Evolutionary conservation across 2,888 invertebrate genomes (phyloP), one percentile per base, ranked within the genome.

Genomic region (Yponomeuta malinellus): DNA sequence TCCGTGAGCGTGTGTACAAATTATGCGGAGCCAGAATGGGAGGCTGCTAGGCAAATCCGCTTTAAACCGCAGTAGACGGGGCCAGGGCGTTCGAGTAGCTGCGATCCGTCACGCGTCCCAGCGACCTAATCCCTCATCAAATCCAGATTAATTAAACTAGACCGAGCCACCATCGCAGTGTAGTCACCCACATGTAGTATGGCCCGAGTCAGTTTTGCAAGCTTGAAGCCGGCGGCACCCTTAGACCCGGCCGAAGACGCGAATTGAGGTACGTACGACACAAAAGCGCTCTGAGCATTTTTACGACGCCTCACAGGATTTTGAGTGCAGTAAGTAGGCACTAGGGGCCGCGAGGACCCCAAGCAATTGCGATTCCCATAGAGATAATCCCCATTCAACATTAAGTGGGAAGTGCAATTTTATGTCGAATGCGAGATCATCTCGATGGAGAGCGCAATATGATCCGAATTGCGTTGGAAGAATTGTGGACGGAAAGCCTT

Each of bases 111-210:
- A 90, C 89, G 87, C 87, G 87, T 83, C 85, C 86, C 85, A 80
- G 83, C 75, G 86, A 86, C 90, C 85, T 89, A 90, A 89, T 88
- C 89, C 87, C 87, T 87, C 89, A 89, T 90, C 90, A 91, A 89
- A 90, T 88, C 89, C 89, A 89, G 89, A 91, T 89, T 90, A 91
- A 91, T 91, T 87, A 86, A 87, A 86, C 84, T 78, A 78, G 79
- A 82, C 81, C 80, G 85, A 80, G 82, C 86, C 86, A 82, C 85
- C 85, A 87, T 81, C 83, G 84, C 81, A 75, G 80, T 78, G 80
- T 78, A 83, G 81, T 83, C 81, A 59, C 52, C 52, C 52, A 59
- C 52, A 12, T 12, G 79, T 83, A 81, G 81, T 83, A 76, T 77
- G 79, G 81, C 78, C 74, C 81, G 15, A n/a, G 43, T 6, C 15